Evolutionary conservation across 2,113 vertebrate species (phyloP).

Genomic region (Leuciscus idus): DNA sequence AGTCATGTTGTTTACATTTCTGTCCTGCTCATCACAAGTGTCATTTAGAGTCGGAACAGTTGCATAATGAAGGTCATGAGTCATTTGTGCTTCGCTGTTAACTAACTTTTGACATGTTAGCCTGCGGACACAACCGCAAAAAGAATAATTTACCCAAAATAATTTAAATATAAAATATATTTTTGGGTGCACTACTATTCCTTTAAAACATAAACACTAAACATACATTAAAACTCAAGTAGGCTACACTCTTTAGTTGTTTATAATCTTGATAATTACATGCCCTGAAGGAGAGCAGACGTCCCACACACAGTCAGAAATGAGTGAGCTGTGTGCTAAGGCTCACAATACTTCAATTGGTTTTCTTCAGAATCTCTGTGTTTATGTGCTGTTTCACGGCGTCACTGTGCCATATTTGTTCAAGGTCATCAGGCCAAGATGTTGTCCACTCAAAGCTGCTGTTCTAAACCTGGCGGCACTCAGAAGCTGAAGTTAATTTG

Average conservation of each 20-base stretch:
- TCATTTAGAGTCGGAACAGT: slow-evolving; percentile 6
- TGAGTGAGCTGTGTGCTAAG: slow-evolving; percentile 20
- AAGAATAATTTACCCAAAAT: not conserved
- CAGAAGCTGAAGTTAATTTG: slow-evolving; percentile 27
- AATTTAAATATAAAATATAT: not conserved
- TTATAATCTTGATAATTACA: slow-evolving; percentile 42
- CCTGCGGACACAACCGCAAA: not conserved
- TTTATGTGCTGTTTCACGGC: not conserved
- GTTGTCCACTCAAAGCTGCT: not conserved
- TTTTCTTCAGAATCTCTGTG: not conserved
- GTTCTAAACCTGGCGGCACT: not conserved
- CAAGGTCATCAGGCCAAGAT: slow-evolving; percentile 28
- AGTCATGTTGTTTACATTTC: slow-evolving; percentile 29
- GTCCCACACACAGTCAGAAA: slow-evolving; percentile 7
- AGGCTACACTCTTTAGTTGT: slow-evolving; percentile 25
- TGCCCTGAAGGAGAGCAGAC: slow-evolving; percentile 13
- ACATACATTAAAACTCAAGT: not conserved
- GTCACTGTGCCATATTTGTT: not conserved
- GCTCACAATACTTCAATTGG: not conserved
- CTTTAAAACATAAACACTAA: slow-evolving; percentile 21
- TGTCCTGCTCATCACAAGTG: slow-evolving; percentile 7
- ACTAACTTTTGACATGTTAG: slow-evolving; percentile 10
- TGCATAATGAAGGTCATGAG: slow-evolving; percentile 36
- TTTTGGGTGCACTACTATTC: not conserved
- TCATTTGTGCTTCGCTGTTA: not conserved